Base-by-base conservation (phyloP, 2,113 vertebrate genomes). In the Osmerus eperlanus region DNA sequence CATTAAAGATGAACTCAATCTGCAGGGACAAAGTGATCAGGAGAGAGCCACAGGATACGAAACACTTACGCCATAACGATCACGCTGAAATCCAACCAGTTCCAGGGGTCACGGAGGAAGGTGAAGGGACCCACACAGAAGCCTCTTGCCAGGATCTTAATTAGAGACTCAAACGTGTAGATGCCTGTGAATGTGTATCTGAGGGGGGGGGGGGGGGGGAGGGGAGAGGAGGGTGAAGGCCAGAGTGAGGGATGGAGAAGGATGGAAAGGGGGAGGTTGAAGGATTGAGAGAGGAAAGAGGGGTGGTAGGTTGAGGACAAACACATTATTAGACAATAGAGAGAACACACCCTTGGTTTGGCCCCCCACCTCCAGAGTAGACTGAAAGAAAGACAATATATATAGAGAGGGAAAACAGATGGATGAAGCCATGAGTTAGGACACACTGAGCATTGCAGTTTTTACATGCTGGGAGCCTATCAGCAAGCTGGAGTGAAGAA, bases 111-210 rank as follows among this genome's bases (percentile, higher is more conserved):
- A 69, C 97, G 92, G 29, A 99, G 95, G 91, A 99, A 99, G 77
- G 97, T 99, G 89, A 99, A 99, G 0, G 94, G 93, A 0, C 95
- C 95, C 80, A 97, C 85, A 82, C 96, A 99, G 93, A 99, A 99
- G 66, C 97, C 97, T 82, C 97, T 91, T 0, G 97, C 97, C 90
- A 98, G 61, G 76, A 99, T 98, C 93, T 99, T 99, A 81, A 99
- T 96, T 85, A 98, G 84, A 9, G 96, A 99, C 89, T 99, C 97
- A 73, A 99, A 99, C 19, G 97, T 99, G 80, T 99, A 99, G 90
- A 99, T 98, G 79, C 95, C 97, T 74, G 97, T 99, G 87, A 99
- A 99, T 80, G 95, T 98, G 80, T 99, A 98, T 91, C 97, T 99
- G 92, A n/a, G 64, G 0, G 76, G 68, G 82, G 75, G 2, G 54